Evolutionary conservation across 2,113 vertebrate genomes (phyloP).

Genomic region (Chlamydotis undulata): DNA sequence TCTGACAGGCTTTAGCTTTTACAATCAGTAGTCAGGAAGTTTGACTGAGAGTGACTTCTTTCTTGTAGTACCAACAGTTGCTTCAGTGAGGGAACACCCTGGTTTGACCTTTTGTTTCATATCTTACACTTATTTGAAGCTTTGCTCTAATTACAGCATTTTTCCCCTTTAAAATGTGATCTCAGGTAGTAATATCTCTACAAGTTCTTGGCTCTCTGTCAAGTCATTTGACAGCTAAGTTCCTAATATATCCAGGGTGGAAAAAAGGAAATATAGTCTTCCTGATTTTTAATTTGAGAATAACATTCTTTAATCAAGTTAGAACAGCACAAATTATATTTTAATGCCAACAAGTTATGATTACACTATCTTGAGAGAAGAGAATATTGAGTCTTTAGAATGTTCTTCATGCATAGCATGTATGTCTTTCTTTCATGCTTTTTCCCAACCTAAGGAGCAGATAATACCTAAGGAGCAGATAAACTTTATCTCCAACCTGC

Average conservation of each 20-base stretch:
- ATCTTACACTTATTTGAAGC: constrained; percentile 4
- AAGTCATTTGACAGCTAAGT: constrained; percentile 16
- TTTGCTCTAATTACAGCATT: constrained; percentile 19
- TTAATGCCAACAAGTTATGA: constrained; percentile 9
- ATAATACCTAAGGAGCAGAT: neutral
- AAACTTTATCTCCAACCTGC: neutral
- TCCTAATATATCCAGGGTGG: neutral
- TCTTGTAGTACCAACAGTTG: neutral
- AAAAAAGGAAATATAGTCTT: neutral
- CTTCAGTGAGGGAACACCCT: neutral
- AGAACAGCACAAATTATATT: neutral
- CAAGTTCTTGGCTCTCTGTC: constrained; percentile 23
- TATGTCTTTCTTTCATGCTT: neutral
- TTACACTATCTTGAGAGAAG: neutral
- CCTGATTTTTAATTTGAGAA: constrained; percentile 4
- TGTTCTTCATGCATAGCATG: neutral
- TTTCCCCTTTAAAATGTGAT: constrained; percentile 16
- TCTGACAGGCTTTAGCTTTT: neutral
- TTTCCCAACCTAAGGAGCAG: neutral
- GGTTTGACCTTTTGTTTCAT: constrained; percentile 32
- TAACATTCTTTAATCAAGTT: constrained; percentile 1
- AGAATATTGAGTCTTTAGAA: neutral
- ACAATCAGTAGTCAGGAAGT: neutral
- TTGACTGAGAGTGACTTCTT: neutral
- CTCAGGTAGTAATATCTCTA: neutral